Evolutionary conservation across 2,888 invertebrate genomes (phyloP).

Genomic region (Dorcus hopei): DNA sequence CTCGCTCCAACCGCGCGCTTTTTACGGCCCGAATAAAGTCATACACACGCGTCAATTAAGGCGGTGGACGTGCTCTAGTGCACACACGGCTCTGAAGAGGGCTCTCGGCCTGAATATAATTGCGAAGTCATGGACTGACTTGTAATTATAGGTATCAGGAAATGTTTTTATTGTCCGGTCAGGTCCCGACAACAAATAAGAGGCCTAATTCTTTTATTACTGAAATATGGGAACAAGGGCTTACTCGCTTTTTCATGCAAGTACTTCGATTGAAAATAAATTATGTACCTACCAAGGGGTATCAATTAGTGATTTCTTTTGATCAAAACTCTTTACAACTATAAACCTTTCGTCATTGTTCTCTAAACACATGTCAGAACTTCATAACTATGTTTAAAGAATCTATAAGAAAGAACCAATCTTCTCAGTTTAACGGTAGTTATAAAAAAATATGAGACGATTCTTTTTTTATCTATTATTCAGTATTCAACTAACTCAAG

Average conservation of each 20-base stretch:
- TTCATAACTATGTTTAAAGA: no score
- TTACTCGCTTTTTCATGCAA: not conserved
- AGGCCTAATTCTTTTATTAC: not conserved
- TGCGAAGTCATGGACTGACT: conserved; percentile 33
- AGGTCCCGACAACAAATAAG: conserved; percentile 12
- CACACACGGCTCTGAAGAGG: conserved; percentile 32
- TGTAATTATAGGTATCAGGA: conserved; percentile 32
- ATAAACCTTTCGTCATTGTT: no score
- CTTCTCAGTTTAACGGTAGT: no score
- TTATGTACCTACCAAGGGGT: not conserved
- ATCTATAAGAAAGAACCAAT: no score
- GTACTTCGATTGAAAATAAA: not conserved
- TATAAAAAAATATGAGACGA: no score
- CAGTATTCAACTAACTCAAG: no score
- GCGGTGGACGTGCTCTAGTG: conserved; percentile 39
- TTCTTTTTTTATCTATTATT: no score
- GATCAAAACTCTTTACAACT: no score
- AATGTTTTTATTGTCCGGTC: conserved; percentile 28
- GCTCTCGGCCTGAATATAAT: conserved; percentile 30
- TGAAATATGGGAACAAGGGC: not conserved
- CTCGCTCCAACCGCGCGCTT: not conserved
- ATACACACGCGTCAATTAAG: conserved; percentile 35
- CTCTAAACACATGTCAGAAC: no score
- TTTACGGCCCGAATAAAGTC: conserved; percentile 10
- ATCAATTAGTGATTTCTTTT: not conserved